Conservation (phyloP, 2,797 vertebrate species). For the Buphagus erythrorhynchus region DNA sequence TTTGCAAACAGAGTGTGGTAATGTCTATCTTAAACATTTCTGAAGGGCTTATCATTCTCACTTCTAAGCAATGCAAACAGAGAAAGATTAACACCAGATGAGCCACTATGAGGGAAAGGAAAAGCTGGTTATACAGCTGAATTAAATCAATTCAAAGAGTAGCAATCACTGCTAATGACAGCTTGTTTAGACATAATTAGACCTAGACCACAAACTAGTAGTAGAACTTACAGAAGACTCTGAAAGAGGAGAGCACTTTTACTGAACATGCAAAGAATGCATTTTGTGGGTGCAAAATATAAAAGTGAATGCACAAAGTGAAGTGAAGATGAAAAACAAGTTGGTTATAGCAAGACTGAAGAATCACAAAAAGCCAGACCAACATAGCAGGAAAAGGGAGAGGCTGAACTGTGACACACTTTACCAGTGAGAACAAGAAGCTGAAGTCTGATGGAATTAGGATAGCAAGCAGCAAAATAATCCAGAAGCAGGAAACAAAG, state of each 20-base stretch:
- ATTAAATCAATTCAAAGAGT: neutral
- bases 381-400: neutral
- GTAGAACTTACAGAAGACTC: neutral
- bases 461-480: neutral
- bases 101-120: neutral
- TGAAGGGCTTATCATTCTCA: neutral
- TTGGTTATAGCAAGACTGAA: neutral
- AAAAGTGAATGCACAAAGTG: neutral
- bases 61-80: neutral
- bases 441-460: neutral
- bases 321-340: neutral
- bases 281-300: neutral
- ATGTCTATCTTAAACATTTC: neutral
- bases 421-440: neutral
- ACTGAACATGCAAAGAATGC: neutral
- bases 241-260: neutral
- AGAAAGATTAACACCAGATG: slow-evolving; percentile 43
- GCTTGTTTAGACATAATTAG: slow-evolving; percentile 40
- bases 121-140: slow-evolving; percentile 24
- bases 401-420: neutral
- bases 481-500: neutral
- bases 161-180: slow-evolving; percentile 20
- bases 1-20: neutral
- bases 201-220: slow-evolving; percentile 8
- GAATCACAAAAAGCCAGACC: neutral